These are phyloP conservation scores for Panulirus ornatus DNA, from an alignment of 1,140 invertebrate genomes.

Conservation along the genomic window DNA sequence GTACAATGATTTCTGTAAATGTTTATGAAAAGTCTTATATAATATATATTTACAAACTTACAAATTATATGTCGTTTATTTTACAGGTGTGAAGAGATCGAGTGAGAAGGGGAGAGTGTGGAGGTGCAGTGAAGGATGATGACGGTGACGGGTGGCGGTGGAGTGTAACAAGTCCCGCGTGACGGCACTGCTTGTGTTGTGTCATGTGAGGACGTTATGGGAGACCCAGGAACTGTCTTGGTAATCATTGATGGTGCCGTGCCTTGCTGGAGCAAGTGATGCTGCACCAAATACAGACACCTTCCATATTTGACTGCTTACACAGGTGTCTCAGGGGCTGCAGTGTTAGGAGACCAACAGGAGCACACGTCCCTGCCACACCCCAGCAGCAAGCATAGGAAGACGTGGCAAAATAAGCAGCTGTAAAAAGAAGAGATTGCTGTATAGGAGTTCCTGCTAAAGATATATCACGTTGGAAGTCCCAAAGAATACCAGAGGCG, in stretches of 20 bases:
- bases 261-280: background rate
- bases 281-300: background rate
- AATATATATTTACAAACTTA: no score
- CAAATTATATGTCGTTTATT: background rate
- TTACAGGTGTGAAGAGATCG: constrained; percentile 15
- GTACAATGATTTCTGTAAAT: no score
- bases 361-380: background rate
- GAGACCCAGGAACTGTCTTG: constrained; percentile 3
- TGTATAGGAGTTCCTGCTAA: background rate
- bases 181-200: background rate
- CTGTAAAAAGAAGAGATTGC: background rate
- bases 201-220: background rate
- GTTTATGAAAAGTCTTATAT: no score
- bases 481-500: constrained; percentile 1
- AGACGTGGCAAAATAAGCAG: background rate
- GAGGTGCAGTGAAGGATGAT: constrained; percentile 24
- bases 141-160: constrained; percentile 54
- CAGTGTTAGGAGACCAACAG: background rate
- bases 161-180: constrained; percentile 13
- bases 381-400: background rate
- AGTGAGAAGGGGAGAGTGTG: background rate
- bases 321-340: background rate
- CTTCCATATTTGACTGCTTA: background rate
- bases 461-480: constrained; percentile 18
- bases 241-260: constrained; percentile 10